These are phyloP conservation scores for Drosophila takahashii DNA, from an alignment of 1,140 invertebrate genomes.

Conservation along the genomic window DNA sequence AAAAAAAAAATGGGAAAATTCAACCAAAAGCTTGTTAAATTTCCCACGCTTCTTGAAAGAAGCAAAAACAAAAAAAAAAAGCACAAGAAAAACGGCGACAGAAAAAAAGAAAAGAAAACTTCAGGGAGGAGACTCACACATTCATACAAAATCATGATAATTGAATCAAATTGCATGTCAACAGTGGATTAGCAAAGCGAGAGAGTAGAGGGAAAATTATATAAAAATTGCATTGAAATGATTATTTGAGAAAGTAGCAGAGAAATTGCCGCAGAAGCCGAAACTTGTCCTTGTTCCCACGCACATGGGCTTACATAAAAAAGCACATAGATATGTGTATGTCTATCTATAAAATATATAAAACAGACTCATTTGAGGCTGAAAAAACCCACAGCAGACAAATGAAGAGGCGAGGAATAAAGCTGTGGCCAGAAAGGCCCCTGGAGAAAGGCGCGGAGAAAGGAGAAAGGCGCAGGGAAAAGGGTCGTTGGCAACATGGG, in stretches of 20 bases:
- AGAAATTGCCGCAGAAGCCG: constrained; percentile 22
- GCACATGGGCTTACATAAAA: constrained; percentile 8
- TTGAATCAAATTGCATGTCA: constrained; percentile 80
- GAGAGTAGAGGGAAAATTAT: constrained; percentile 36
- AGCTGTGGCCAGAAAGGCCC: constrained; percentile 1
- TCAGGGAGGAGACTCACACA: constrained; percentile 20
- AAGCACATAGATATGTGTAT: neutral
- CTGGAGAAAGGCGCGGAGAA: constrained; percentile 5
- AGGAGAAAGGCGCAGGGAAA: no score
- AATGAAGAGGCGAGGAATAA: constrained; percentile 13
- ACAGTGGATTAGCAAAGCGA: constrained; percentile 63
- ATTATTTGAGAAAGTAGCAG: constrained; percentile 56
- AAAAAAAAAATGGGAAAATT: constrained; percentile 3
- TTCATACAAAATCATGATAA: constrained; percentile 72
- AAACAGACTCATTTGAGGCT: constrained; percentile 21
- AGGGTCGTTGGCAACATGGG: constrained; percentile 4
- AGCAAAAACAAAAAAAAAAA: constrained; percentile 17
- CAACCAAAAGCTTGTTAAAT: constrained; percentile 57
- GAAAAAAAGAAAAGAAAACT: constrained; percentile 1
- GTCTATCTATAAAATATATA: constrained; percentile 6
- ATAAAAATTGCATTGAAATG: constrained; percentile 66
- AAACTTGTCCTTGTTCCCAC: constrained; percentile 56
- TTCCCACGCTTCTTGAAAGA: constrained; percentile 66
- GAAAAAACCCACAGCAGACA: constrained; percentile 26
- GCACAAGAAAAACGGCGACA: constrained; percentile 13